A percentile compares a stretch with the other conserved stretches of the same genome.
Evolutionary conservation across 2,113 vertebrate species (phyloP).

Genomic region (Rhipidura dahli): DNA sequence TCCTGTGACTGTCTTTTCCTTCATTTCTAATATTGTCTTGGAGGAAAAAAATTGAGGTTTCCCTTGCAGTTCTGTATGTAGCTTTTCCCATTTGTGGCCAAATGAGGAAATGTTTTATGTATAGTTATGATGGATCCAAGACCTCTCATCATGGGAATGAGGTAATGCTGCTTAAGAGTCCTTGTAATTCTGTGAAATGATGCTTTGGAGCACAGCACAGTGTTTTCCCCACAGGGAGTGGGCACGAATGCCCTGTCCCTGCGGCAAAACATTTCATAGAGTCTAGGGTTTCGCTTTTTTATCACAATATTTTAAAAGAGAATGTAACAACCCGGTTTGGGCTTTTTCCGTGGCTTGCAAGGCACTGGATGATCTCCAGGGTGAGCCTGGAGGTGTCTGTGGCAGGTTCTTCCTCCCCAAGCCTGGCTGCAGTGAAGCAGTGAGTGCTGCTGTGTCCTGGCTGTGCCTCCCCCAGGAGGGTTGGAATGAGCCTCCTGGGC

Average conservation of each 20-base stretch:
- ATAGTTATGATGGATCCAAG: not conserved
- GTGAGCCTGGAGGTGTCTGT: accelerated
- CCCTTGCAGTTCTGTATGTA: not conserved
- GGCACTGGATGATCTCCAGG: not conserved
- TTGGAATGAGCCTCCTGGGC: not conserved
- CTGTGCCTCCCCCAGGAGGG: accelerated
- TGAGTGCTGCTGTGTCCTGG: not conserved
- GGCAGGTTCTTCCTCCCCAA: not conserved
- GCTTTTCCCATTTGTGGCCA: not conserved
- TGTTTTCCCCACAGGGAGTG: not conserved
- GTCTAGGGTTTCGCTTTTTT: not conserved
- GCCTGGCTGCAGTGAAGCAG: not conserved
- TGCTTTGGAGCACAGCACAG: not conserved
- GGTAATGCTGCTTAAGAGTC: not conserved
- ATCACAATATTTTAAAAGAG: accelerated
- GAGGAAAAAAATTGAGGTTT: not conserved
- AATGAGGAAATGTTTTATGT: conserved; percentile 1
- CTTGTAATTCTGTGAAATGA: not conserved
- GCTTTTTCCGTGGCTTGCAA: not conserved
- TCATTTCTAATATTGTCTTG: not conserved
- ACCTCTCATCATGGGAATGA: not conserved
- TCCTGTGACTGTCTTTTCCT: not conserved
- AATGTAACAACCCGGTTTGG: not conserved
- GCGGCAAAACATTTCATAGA: not conserved
- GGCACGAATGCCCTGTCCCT: not conserved